These are phyloP conservation scores for Periophthalmodon schlosseri DNA, from an alignment of 2,113 vertebrate species.

Conservation along the genomic window DNA sequence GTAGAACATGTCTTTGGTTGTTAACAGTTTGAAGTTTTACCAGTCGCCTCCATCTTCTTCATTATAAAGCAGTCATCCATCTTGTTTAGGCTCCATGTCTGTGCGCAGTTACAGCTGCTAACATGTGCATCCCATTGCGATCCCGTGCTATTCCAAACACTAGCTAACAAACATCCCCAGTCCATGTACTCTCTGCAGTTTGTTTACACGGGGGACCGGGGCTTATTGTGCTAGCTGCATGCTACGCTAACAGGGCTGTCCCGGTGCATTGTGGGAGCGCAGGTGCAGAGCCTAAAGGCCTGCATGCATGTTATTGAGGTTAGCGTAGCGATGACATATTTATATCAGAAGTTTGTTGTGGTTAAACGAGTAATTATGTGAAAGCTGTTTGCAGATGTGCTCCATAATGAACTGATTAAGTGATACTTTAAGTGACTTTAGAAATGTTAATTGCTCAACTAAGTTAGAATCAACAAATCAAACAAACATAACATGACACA, in stretches of 20 bases:
- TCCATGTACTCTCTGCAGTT: background rate
- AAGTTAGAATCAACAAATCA: no score
- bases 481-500: no score
- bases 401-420: background rate
- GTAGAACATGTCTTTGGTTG: no score
- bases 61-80: no score
- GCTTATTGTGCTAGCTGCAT: slow-evolving; percentile 1
- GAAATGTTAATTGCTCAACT: no score
- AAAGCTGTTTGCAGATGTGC: background rate
- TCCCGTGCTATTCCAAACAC: slow-evolving; percentile 27
- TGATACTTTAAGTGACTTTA: background rate
- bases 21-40: no score
- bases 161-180: background rate
- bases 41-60: no score
- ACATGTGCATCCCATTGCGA: background rate
- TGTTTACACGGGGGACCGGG: background rate
- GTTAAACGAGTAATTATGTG: background rate
- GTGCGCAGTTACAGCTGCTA: no score
- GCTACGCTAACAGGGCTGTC: background rate
- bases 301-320: background rate
- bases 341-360: slow-evolving; percentile 1
- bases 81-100: no score
- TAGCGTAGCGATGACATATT: background rate
- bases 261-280: slow-evolving; percentile 2
- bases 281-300: background rate